Base-by-base conservation (phyloP, 2,113 vertebrate species). In the Siphamia tubifer region DNA sequence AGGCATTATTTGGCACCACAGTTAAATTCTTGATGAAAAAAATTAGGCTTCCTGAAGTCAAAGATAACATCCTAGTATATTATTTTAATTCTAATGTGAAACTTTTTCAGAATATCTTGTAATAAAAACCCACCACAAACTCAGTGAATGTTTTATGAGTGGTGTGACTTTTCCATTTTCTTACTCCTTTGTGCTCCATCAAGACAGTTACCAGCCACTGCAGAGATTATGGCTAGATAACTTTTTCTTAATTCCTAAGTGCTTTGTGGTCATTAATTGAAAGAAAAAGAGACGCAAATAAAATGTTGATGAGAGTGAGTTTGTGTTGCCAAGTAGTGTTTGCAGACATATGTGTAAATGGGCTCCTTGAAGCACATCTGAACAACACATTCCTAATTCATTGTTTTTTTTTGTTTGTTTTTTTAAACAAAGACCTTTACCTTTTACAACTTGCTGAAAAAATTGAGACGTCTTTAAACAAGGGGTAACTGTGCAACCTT, bases 1-100 rank as follows among this genome's bases (percentile, higher is more conserved):
- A 56, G 40, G 35, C 11, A 11, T 30, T 25, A 16, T 48, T 63
- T 68, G 66, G 44, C 57, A 81, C 0, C 23, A 44, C 3, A 21
- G 15, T 56, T 31, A 6, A 36, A 10, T 55, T 65, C n/a, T 55
- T 61, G 13, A 6, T 40, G 28, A 73, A 55, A 21, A 21, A 57
- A 45, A 58, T 36, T 10, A n/a, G 12, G 40, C 42, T 48, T 28
- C 13, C 36, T 20, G 4, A 28, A 43, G 30, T n/a, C 28, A 48
- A 5, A 19, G n/a, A 45, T 42, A 62, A 58, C 4, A n/a, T 1
- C 20, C 40, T 21, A 60, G 2, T 3, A 32, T 49, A 39, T 55
- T 34, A 3, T 15, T 57, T 9, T 30, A 23, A 66, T 62, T 13
- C 35, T 45, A 1, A 19, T 53, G 6, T 54, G 20, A 56, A 56